These are phyloP conservation scores for Unio delphinus DNA, from an alignment of 2,888 invertebrate genomes.

Conservation along the genomic window DNA sequence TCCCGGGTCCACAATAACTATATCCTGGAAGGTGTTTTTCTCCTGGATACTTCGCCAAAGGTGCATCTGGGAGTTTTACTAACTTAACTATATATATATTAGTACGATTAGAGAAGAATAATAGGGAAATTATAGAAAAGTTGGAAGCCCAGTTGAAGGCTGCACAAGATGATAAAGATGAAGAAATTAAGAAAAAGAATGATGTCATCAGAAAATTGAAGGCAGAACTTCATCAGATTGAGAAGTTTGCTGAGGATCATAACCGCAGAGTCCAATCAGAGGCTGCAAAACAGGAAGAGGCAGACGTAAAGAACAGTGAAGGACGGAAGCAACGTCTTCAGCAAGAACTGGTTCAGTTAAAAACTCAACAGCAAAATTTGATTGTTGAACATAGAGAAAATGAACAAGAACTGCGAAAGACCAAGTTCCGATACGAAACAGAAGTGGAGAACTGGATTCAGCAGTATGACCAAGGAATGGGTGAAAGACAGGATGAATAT, in stretches of 20 bases:
- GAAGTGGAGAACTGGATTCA: slow-evolving; percentile 71
- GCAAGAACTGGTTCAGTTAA: slow-evolving; percentile 63
- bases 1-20: too few relatives aligned
- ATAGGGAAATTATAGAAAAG: slow-evolving; percentile 67
- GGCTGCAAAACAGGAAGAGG: slow-evolving; percentile 69
- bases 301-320: slow-evolving; percentile 70
- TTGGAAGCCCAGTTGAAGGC: slow-evolving; percentile 66
- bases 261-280: slow-evolving; percentile 67
- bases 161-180: slow-evolving; percentile 67
- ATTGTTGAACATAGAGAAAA: slow-evolving; percentile 66
- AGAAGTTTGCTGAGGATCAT: slow-evolving; percentile 69
- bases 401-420: slow-evolving; percentile 67
- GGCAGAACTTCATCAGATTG: slow-evolving; percentile 68
- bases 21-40: too few relatives aligned
- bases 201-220: slow-evolving; percentile 68
- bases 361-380: slow-evolving; percentile 63
- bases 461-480: slow-evolving; percentile 70
- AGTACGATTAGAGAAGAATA: slow-evolving; percentile 51
- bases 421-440: slow-evolving; percentile 70
- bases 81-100: too few relatives aligned
- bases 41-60: too few relatives aligned
- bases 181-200: slow-evolving; percentile 69
- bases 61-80: too few relatives aligned
- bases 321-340: slow-evolving; percentile 64
- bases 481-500: slow-evolving; percentile 70